Evolutionary conservation across 2,888 invertebrate species (phyloP).

Genomic region (Nemotelus nigrinus): DNA sequence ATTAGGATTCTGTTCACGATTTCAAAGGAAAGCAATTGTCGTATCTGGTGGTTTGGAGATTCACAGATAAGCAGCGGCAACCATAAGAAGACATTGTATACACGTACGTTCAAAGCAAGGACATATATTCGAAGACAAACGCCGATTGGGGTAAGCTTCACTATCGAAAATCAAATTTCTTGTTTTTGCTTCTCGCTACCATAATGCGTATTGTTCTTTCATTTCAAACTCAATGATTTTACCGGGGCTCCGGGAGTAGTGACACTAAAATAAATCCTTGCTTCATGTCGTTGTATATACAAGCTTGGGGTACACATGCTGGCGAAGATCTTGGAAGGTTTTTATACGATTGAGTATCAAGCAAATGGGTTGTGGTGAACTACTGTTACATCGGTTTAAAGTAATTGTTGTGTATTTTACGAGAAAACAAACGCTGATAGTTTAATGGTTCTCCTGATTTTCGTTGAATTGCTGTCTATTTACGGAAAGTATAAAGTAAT

Average conservation of each 20-base stretch:
- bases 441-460: slow-evolving; percentile 17
- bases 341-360: background rate
- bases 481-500: too few species aligned
- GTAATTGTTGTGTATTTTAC: slow-evolving; percentile 25
- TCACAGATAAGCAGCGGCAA: slow-evolving; percentile 30
- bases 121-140: background rate
- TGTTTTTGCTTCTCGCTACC: slow-evolving; percentile 30
- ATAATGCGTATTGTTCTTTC: slow-evolving; percentile 29
- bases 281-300: too few species aligned
- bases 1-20: slow-evolving; percentile 45
- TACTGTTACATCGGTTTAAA: slow-evolving; percentile 16
- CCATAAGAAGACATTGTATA: slow-evolving; percentile 11
- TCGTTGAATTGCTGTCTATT: background rate
- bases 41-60: slow-evolving; percentile 37
- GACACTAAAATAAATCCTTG: too few species aligned
- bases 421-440: slow-evolving; percentile 18
- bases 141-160: slow-evolving; percentile 11
- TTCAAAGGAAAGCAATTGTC: slow-evolving; percentile 42
- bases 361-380: background rate
- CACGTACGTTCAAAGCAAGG: background rate
- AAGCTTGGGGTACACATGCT: background rate
- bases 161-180: slow-evolving; percentile 42
- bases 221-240: background rate
- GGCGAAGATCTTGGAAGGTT: background rate
- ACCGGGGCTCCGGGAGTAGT: too few species aligned